phyloP scores from a whole-genome alignment of 2,888 invertebrate genomes.

The Autographa gamma region DNA sequence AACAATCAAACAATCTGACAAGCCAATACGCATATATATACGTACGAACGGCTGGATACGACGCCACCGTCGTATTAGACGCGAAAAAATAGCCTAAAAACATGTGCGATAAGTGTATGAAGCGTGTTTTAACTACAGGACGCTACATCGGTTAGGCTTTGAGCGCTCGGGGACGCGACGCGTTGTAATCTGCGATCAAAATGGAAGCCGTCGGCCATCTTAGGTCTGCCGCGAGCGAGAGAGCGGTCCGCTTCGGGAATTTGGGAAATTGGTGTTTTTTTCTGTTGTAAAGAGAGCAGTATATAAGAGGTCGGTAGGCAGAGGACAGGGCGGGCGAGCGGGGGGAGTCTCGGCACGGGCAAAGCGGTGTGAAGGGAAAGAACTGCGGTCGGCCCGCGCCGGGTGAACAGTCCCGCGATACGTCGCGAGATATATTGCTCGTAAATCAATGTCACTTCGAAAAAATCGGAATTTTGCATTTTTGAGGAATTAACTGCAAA shows the following conservation, averaged over 20 bases:
- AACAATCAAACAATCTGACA: conserved; percentile 62
- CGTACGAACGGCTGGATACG: conserved; percentile 56
- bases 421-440: conserved; percentile 68
- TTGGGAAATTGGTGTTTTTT: conserved; percentile 88
- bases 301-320: conserved; percentile 88
- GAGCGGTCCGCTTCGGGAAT: conserved; percentile 86
- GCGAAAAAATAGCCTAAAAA: conserved; percentile 86
- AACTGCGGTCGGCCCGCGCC: conserved; percentile 72
- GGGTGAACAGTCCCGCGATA: conserved; percentile 58
- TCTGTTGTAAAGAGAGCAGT: conserved; percentile 89
- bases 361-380: conserved; percentile 89
- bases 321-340: conserved; percentile 76
- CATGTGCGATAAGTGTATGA: conserved; percentile 85
- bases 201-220: conserved; percentile 88
- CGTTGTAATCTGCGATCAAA: conserved; percentile 87
- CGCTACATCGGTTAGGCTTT: conserved; percentile 84
- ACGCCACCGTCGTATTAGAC: conserved; percentile 80
- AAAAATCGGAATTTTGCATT: neutral
- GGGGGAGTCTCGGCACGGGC: conserved; percentile 84
- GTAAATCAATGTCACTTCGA: conserved; percentile 60
- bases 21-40: conserved; percentile 54
- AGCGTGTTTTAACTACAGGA: conserved; percentile 74
- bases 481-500: neutral
- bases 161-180: conserved; percentile 81
- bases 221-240: conserved; percentile 86